Percentiles rank a stretch among this genome's conserved stretches.
Conservation (phyloP, 1,140 invertebrate species). For the Bombus superbus region DNA sequence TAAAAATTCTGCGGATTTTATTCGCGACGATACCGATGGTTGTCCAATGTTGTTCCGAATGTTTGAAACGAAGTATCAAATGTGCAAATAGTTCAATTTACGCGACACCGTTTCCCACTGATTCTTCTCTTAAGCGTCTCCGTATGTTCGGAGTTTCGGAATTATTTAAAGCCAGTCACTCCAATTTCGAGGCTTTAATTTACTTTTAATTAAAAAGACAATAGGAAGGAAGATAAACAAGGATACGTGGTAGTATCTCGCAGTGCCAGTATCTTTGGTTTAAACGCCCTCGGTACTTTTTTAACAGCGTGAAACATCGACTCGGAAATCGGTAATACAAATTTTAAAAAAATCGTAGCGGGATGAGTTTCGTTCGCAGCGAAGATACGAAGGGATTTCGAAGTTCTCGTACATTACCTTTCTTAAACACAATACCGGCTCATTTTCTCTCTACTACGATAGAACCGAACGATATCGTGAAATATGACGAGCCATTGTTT, state of each 20-base stretch:
- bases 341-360: background rate
- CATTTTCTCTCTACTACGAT: background rate
- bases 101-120: too few species aligned
- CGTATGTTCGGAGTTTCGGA: too few species aligned
- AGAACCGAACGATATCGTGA: background rate
- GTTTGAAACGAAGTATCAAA: too few species aligned
- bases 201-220: background rate
- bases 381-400: background rate
- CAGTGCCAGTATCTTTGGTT: background rate
- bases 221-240: background rate
- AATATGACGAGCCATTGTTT: background rate
- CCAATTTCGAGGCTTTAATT: too few species aligned
- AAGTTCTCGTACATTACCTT: background rate
- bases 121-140: too few species aligned
- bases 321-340: background rate
- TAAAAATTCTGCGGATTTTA: background rate
- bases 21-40: too few species aligned
- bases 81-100: too few species aligned
- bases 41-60: too few species aligned
- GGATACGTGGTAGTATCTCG: too few species aligned
- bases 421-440: background rate
- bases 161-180: too few species aligned
- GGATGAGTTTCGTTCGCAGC: background rate
- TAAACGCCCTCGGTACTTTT: background rate
- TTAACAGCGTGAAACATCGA: background rate